Evolutionary conservation across 2,797 vertebrate species (phyloP), one percentile per base, ranked within the genome.

Genomic region (Emydoidea blandingii): DNA sequence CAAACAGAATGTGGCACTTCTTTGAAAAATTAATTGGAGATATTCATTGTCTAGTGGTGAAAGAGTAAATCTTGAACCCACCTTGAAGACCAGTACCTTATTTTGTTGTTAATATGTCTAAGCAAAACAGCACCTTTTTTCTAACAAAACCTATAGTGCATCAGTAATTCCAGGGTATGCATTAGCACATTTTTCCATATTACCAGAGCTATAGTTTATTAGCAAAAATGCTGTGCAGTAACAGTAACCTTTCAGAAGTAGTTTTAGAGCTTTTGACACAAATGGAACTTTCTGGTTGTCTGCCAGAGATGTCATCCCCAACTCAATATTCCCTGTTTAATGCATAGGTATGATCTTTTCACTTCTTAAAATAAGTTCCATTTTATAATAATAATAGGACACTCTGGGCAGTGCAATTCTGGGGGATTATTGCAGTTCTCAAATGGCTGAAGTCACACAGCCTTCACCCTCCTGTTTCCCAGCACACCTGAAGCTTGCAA

Each of bases 371-470:
- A 80, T 56, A 84, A 54, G 25, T 90, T 62, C 68, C 0, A 19
- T 92, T 80, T 91, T 41, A 25, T 59, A 76, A 25, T 78, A 87
- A 85, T 15, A 85, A 5, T 14, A 14, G 81, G 53, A 54, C n/a
- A 62, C 18, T 65, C 50, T 41, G 18, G 57, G 44, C 19, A 84
- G 5, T 50, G 23, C 1, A 2, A 44, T 96, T 94, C 90, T 56
- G 41, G 68, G 90, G 18, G 11, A 82, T 34, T 80, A 49, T 47
- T 95, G 29, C 52, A 53, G 14, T 91, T 95, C 27, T 56, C 12
- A 19, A 79, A 29, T 21, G 31, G 59, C 85, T 91, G 76, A 88
- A 80, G 16, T 95, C 76, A 15, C n/a, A 54, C 83, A 49, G 37
- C 5, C 4, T 82, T 94, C 74, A 82, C 16, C 0, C 1, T 5